A percentile compares a stretch with the other conserved stretches of the same genome.
These are phyloP conservation scores for Coenonympha arcania DNA, from an alignment of 2,888 invertebrate genomes.

Conservation along the genomic window DNA sequence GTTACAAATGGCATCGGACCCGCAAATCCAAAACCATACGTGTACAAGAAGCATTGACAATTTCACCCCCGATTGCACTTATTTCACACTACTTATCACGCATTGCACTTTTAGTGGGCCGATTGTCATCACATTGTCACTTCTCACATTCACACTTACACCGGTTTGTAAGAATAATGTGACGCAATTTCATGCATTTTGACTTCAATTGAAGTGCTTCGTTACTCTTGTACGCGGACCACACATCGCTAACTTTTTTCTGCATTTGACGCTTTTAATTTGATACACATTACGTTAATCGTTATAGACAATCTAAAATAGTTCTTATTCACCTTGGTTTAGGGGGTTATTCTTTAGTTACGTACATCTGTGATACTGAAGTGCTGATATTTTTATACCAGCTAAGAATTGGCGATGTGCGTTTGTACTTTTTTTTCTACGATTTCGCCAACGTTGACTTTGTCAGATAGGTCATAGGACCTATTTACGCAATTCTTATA, in stretches of 20 bases:
- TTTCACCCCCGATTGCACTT: constrained; percentile 7
- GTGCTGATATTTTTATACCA: constrained; percentile 4
- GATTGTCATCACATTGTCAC: constrained; percentile 36
- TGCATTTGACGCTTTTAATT: constrained; percentile 19
- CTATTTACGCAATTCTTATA: not conserved
- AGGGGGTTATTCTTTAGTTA: constrained; percentile 2
- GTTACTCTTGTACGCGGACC: constrained; percentile 61
- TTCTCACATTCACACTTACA: constrained; percentile 33
- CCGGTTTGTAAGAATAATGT: constrained; percentile 41
- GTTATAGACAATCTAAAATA: not conserved
- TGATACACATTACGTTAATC: constrained; percentile 7
- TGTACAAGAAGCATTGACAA: constrained; percentile 1
- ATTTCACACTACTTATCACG: not conserved
- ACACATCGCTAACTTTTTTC: constrained; percentile 39
- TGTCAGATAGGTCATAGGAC: too few species aligned
- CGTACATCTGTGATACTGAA: not conserved
- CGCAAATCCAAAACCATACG: not conserved
- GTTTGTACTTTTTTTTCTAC: not conserved
- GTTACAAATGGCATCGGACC: not conserved
- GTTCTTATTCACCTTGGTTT: fast-evolving
- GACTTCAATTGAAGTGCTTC: constrained; percentile 43
- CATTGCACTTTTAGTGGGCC: constrained; percentile 2
- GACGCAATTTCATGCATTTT: constrained; percentile 69
- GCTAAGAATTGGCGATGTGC: constrained; percentile 5
- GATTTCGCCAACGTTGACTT: not conserved